Conservation (phyloP, 2,797 vertebrate species). For the Anguilla pacifica region DNA sequence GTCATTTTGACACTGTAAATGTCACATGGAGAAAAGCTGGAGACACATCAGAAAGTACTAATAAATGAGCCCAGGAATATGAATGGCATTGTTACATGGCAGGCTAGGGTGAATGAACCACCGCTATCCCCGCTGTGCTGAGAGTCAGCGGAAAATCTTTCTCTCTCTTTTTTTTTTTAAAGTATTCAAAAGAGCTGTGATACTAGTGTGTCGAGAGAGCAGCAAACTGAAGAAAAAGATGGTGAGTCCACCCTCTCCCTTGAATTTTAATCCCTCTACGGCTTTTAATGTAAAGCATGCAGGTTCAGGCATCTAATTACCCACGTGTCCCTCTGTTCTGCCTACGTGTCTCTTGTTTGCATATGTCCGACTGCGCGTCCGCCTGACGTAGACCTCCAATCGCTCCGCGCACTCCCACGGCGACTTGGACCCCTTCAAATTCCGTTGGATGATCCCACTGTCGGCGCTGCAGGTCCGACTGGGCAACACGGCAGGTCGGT, state of each 20-base stretch:
- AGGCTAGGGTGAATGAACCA: background rate
- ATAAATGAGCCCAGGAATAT: background rate
- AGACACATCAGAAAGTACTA: background rate
- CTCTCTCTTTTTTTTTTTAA: constrained; percentile 34
- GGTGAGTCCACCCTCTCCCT: constrained; percentile 70
- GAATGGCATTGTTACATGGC: background rate
- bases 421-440: constrained; percentile 90
- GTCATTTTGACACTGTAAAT: background rate
- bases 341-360: background rate
- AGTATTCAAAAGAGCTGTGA: constrained; percentile 98
- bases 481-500: constrained; percentile 90
- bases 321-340: background rate
- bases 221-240: constrained; percentile 95
- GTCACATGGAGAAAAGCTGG: background rate
- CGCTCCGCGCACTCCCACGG: constrained; percentile 80
- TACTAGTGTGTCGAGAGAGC: constrained; percentile 92
- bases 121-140: background rate
- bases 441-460: constrained; percentile 94
- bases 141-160: constrained; percentile 24
- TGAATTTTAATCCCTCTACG: background rate
- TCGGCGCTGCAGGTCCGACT: constrained; percentile 92
- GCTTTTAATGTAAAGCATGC: constrained; percentile 16
- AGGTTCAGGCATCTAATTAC: background rate
- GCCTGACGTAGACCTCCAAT: constrained; percentile 70
- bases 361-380: background rate